Conservation (phyloP, 2,888 invertebrate genomes). For the Dascillus cervinus region DNA sequence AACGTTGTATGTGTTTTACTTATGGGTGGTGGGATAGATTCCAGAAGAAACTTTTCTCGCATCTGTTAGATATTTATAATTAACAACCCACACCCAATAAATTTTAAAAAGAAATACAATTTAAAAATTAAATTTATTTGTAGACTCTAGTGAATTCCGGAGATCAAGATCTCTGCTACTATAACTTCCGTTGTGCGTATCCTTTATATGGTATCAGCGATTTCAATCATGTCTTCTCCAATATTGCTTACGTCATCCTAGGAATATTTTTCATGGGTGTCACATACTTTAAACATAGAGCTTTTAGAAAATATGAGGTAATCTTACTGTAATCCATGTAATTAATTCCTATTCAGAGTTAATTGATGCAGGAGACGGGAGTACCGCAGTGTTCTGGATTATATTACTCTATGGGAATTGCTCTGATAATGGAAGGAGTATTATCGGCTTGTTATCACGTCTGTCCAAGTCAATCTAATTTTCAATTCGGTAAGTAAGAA, state of each 20-base stretch:
- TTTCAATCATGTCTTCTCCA: conserved; percentile 82
- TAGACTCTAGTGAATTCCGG: too few species aligned
- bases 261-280: conserved; percentile 71
- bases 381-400: conserved; percentile 75
- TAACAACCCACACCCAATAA: too few species aligned
- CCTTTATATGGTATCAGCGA: conserved; percentile 66
- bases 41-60: too few species aligned
- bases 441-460: conserved; percentile 84
- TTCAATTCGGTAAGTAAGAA: conserved; percentile 94
- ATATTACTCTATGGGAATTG: conserved; percentile 80
- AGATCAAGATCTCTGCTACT: conserved; percentile 81
- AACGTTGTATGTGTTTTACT: too few species aligned
- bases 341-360: too few species aligned
- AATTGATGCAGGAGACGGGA: too few species aligned
- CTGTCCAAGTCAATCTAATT: conserved; percentile 83
- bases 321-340: too few species aligned
- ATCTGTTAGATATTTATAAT: too few species aligned
- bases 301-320: too few species aligned
- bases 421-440: conserved; percentile 78
- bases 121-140: too few species aligned
- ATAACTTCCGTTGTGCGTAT: conserved; percentile 80
- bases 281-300: conserved; percentile 50
- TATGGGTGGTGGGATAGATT: too few species aligned
- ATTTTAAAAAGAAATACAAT: too few species aligned
- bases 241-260: conserved; percentile 71